These are phyloP conservation scores for Catostomus latipinnis DNA, from an alignment of 2,797 vertebrate species.

Conservation along the genomic window DNA sequence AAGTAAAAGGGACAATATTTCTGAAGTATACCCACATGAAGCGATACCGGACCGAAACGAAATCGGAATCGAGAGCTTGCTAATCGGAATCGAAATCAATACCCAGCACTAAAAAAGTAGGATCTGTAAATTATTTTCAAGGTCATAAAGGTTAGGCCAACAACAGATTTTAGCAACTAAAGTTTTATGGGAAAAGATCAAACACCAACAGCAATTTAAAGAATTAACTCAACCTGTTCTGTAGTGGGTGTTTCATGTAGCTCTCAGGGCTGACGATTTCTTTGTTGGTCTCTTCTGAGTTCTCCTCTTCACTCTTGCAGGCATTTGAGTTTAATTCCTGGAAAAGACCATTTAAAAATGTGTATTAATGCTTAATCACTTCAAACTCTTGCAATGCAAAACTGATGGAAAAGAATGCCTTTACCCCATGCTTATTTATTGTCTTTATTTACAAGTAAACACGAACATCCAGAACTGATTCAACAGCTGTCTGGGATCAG, in stretches of 20 bases:
- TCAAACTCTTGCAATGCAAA: too few relatives aligned
- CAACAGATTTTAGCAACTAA: neutral
- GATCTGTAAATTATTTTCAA: too few relatives aligned
- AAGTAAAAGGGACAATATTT: too few relatives aligned
- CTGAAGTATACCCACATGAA: too few relatives aligned
- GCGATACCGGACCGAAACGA: too few relatives aligned
- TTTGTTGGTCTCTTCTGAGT: constrained; percentile 81
- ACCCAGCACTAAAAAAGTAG: too few relatives aligned
- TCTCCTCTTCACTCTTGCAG: constrained; percentile 85
- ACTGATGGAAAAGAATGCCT: constrained; percentile 1
- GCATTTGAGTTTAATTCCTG: constrained; percentile 89
- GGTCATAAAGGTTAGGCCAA: too few relatives aligned
- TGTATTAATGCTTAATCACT: neutral
- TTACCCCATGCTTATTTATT: neutral
- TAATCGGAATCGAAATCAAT: too few relatives aligned
- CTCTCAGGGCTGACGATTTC: constrained; percentile 93
- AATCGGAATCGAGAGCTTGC: too few relatives aligned
- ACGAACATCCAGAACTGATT: neutral
- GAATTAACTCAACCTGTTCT: constrained; percentile 85
- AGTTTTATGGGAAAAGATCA: neutral
- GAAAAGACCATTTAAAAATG: neutral
- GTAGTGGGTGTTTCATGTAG: constrained; percentile 97
- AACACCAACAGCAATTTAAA: constrained; percentile 15
- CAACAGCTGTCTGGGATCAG: constrained; percentile 25
- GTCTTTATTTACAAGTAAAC: constrained; percentile 1